phyloP scores from a whole-genome alignment of 1,140 invertebrate genomes.

The Drosophila santomea region DNA sequence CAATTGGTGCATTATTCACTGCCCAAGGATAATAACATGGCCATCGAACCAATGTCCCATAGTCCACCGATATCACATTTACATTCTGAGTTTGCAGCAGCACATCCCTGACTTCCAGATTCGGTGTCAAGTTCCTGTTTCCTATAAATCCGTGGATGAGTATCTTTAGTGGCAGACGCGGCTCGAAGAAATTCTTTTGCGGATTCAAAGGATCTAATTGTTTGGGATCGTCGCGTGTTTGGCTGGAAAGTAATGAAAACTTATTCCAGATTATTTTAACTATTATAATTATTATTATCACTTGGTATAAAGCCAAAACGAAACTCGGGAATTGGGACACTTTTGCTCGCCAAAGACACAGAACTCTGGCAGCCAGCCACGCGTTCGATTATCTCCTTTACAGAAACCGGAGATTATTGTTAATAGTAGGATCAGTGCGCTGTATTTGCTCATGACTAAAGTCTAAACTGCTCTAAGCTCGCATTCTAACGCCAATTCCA shows the following conservation, averaged over 20 bases:
- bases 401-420: not conserved
- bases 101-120: constrained; percentile 68
- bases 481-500: constrained; percentile 44
- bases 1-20: constrained; percentile 85
- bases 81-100: constrained; percentile 76
- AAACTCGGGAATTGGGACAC: constrained; percentile 66
- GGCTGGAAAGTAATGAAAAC: constrained; percentile 13
- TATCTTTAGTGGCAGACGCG: constrained; percentile 73
- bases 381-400: constrained; percentile 10
- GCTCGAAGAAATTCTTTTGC: constrained; percentile 68
- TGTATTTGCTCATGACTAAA: constrained; percentile 58
- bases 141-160: constrained; percentile 82
- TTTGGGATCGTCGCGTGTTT: constrained; percentile 41
- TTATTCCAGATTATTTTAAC: too few relatives aligned
- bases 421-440: not conserved
- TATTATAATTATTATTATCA: constrained; percentile 12
- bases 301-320: constrained; percentile 79
- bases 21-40: constrained; percentile 86
- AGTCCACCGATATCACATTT: constrained; percentile 86
- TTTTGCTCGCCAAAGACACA: constrained; percentile 53
- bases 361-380: constrained; percentile 40
- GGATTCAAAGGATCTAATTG: constrained; percentile 55
- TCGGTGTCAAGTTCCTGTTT: constrained; percentile 62
- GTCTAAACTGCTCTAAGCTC: constrained; percentile 36
- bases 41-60: constrained; percentile 84